Conservation (phyloP, 2,113 vertebrate species). For the Vulpes ferrilata region DNA sequence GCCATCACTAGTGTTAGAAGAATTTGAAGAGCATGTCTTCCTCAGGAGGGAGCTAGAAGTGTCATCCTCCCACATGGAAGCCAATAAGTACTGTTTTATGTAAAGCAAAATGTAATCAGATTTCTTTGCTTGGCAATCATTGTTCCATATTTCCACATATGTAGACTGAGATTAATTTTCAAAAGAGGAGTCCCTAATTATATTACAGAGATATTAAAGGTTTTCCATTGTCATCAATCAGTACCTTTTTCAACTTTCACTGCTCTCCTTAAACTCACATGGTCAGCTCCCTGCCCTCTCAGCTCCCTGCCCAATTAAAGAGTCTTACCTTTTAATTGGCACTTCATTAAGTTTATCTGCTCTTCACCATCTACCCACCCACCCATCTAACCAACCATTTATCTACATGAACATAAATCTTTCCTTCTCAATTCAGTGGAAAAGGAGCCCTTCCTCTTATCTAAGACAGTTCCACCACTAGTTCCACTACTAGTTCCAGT, state of each 20-base stretch:
- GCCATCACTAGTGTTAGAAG: slow-evolving; percentile 7
- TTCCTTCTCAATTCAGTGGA: neutral
- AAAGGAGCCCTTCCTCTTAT: neutral
- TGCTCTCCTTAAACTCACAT: slow-evolving; percentile 31
- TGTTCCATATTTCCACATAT: slow-evolving; percentile 25
- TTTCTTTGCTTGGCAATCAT: slow-evolving; percentile 37
- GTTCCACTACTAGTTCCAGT: neutral
- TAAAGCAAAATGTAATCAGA: slow-evolving; percentile 43
- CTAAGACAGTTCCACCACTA: neutral
- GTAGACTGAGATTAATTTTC: slow-evolving; percentile 24
- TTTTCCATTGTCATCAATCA: neutral
- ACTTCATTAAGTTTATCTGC: neutral
- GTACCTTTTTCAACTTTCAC: slow-evolving; percentile 16
- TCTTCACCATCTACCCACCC: neutral
- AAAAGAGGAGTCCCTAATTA: slow-evolving; percentile 20
- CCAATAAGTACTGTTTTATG: slow-evolving; percentile 39
- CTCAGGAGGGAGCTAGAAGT: slow-evolving; percentile 39
- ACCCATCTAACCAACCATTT: neutral
- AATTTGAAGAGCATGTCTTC: slow-evolving; percentile 35
- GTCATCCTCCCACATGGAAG: neutral
- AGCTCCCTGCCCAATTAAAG: neutral
- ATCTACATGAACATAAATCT: neutral
- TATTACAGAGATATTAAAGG: neutral
- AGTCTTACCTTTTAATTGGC: slow-evolving; percentile 10
- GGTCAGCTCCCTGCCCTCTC: slow-evolving; percentile 7